Evolutionary conservation across 2,113 vertebrate genomes (phyloP), one percentile per base, ranked within the genome.

Genomic region (Hippocampus abdominalis): DNA sequence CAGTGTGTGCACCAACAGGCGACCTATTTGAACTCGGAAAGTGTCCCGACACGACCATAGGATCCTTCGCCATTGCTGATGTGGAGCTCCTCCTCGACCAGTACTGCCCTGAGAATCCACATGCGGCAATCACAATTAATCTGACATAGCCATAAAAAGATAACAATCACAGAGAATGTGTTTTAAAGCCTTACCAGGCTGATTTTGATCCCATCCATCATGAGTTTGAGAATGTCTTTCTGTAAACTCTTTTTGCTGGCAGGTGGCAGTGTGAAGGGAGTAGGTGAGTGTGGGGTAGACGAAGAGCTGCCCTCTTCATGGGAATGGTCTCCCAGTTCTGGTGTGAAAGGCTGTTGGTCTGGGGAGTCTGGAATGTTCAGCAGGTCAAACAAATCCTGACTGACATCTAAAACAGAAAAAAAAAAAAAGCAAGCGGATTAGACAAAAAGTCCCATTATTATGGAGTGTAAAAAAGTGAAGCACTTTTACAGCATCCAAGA

Each of bases 21-120:
- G 95, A 6, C 96, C 97, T 11, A 99, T 93, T 42, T 98, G 97
- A 0, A 93, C 89, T 66, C 94, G 91, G 78, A 98, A 97, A 0
- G 94, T 96, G 71, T 99, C 97, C 23, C 94, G 94, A 76, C 96
- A 96, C 0, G 94, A 94, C 87, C 93, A 93, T 0, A 98, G 86
- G 79, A 98, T 94, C 76, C 94, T 92, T 48, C 81, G 89, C 96
- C 96, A 99, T 79, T 95, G 95, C 48, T 96, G 95, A 44, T 92
- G 94, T 0, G 93, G 92, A 8, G 91, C 75, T 60, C 81, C 91
- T 12, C 88, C 89, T 74, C 94, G 94, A 76, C 92, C 87, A 2
- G 90, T 76, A 77, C 85, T 91, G 59, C 88, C 91, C 93, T 94
- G 88, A 63, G 66, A 59, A 48, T 68, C 2, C 54, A 73, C 9